Base-by-base conservation (phyloP, 1,140 invertebrate genomes). In the Hesperophylax magnus region DNA sequence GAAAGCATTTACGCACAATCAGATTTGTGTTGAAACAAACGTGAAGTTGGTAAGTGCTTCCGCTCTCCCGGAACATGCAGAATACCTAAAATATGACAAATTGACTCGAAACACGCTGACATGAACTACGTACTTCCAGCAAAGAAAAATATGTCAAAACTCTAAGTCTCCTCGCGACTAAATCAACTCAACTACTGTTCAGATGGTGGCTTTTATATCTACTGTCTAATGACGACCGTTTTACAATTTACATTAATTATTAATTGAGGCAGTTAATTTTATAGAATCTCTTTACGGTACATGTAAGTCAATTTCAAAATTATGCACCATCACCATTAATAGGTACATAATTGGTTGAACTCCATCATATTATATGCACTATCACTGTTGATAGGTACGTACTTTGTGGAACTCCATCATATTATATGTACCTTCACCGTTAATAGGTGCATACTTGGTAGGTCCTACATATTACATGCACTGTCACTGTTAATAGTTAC, bases 81-180 rank as follows among this genome's bases (percentile, higher is more conserved):
- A 81, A 81, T 83, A 81, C 79, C 79, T 81, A 81, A 83, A 84
- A 84, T 80, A 81, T 78, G 78, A 84, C 82, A 84, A 84, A 84
- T 80, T 84, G 77, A 81, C 80, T 81, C 79, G 71, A 81, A 83
- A 81, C 80, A 77, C 82, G 89, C 89, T 90, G 89, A 89, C 89
- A 90, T 89, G 89, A 90, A 89, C 89, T 89, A 90, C 89, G 89
- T 88, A 90, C 89, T 90, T 89, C 89, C 89, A 90, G 89, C 89
- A 90, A 90, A 90, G 89, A 90, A 90, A 90, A 90, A 89, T 88
- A 89, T 89, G 89, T 90, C 89, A 90, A 90, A 90, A 90, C 89
- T 89, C 89, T 90, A 90, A 87, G 88, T 90, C 87, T 86, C 87
- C 88, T 89, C 89, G 89, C 89, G 87, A 90, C 89, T 90, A 90